A percentile compares a stretch with the other conserved stretches of the same genome.
Conservation (phyloP, 2,113 vertebrate species). For the Pitta sordida region DNA sequence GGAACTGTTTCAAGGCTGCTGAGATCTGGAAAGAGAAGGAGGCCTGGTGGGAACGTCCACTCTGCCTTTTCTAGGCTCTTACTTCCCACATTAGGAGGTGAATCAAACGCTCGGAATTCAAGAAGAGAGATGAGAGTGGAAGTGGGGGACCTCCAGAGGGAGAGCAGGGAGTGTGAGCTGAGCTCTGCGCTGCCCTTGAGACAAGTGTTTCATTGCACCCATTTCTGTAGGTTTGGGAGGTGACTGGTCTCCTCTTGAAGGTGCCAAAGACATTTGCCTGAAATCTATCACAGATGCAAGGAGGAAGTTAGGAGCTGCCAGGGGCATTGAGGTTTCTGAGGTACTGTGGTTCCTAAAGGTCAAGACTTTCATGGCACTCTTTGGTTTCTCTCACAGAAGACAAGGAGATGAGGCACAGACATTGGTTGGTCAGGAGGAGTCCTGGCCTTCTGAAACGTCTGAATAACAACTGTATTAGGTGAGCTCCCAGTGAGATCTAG, state of each 20-base stretch:
- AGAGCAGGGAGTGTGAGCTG: neutral
- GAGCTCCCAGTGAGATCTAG: neutral
- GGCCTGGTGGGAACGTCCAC: neutral
- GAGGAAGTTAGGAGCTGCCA: neutral
- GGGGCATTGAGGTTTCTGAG: neutral
- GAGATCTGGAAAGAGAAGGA: neutral
- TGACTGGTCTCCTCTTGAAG: neutral
- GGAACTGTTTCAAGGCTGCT: neutral
- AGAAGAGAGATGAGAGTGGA: neutral
- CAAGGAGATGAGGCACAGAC: neutral
- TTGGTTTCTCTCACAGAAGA: neutral
- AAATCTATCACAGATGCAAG: neutral
- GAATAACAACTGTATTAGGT: neutral
- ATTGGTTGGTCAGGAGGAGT: neutral
- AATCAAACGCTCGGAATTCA: neutral
- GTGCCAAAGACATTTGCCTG: neutral
- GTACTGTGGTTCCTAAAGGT: neutral
- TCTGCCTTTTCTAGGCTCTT: neutral
- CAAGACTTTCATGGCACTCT: neutral
- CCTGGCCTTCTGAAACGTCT: neutral
- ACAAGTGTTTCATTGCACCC: neutral
- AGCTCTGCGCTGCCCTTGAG: neutral
- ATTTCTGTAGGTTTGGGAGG: neutral
- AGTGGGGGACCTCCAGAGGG: neutral
- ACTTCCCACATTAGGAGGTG: rapidly evolving